These are phyloP conservation scores for Melitaea athalia DNA, from an alignment of 2,888 invertebrate genomes.

Conservation along the genomic window DNA sequence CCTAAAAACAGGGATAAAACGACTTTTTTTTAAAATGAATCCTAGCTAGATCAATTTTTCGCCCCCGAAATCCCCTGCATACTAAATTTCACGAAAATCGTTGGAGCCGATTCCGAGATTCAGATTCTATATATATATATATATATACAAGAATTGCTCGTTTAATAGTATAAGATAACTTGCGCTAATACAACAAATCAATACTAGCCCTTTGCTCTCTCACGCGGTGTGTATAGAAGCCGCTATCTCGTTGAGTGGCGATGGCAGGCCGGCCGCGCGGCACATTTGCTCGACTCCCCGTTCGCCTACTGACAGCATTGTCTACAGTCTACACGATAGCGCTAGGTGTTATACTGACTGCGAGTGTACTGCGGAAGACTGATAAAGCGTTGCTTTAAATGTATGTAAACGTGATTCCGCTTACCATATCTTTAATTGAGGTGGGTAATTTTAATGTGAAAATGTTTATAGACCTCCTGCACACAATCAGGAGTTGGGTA, in stretches of 20 bases:
- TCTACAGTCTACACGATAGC: conserved; percentile 37
- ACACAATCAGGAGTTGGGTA: neutral
- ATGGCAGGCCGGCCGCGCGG: conserved; percentile 33
- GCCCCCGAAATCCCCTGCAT: too few relatives aligned
- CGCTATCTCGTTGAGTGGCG: conserved; percentile 29
- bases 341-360: conserved; percentile 27
- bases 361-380: conserved; percentile 5
- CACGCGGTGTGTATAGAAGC: conserved; percentile 20
- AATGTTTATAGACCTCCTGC: neutral
- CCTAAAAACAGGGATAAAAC: too few relatives aligned
- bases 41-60: too few relatives aligned
- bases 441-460: neutral
- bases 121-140: too few relatives aligned
- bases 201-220: neutral
- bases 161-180: too few relatives aligned
- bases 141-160: too few relatives aligned
- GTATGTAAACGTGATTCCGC: conserved; percentile 15
- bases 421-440: conserved; percentile 11
- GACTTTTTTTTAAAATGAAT: too few relatives aligned
- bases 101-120: too few relatives aligned
- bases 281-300: conserved; percentile 43
- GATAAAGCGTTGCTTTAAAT: conserved; percentile 24
- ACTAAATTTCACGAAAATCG: too few relatives aligned
- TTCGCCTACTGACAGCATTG: conserved; percentile 42
- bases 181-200: neutral